Percentiles rank a stretch among this genome's conserved stretches.
Conservation (phyloP, 2,113 vertebrate genomes). For the Proterorhinus semilunaris region DNA sequence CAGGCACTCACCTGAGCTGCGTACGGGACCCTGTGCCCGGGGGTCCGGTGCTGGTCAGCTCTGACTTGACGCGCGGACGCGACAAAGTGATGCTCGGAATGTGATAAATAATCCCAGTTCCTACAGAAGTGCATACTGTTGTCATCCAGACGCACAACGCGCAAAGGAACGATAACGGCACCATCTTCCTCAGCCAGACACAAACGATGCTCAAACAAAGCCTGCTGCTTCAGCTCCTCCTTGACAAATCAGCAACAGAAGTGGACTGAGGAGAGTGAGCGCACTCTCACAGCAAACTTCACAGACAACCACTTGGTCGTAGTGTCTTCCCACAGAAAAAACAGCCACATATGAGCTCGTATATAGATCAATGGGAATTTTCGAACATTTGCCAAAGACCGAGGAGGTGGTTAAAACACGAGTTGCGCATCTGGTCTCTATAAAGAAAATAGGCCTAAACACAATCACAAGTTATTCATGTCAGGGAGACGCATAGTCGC, state of each 20-base stretch:
- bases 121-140: constrained; percentile 45
- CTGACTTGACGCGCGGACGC: constrained; percentile 65
- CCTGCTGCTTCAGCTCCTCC: constrained; percentile 19
- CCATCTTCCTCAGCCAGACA: constrained; percentile 13
- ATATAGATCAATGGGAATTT: constrained; percentile 53
- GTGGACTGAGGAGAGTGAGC: constrained; percentile 3
- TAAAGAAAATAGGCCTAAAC: constrained; percentile 22
- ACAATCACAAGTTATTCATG: neutral
- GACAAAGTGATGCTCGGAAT: constrained; percentile 67
- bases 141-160: constrained; percentile 63
- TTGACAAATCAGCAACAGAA: constrained; percentile 11
- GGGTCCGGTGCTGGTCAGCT: constrained; percentile 58
- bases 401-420: constrained; percentile 67
- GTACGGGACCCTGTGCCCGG: constrained; percentile 51
- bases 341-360: constrained; percentile 47
- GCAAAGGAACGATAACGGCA: constrained; percentile 47
- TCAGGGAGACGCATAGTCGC: neutral
- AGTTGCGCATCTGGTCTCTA: constrained; percentile 42
- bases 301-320: constrained; percentile 23
- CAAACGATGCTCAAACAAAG: constrained; percentile 32
- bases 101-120: constrained; percentile 73
- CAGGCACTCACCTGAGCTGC: constrained; percentile 65
- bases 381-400: constrained; percentile 42
- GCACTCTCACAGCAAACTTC: constrained; percentile 15
- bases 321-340: constrained; percentile 25